These are phyloP conservation scores for Melanostoma mellinum DNA, from an alignment of 2,888 invertebrate species.

Conservation along the genomic window DNA sequence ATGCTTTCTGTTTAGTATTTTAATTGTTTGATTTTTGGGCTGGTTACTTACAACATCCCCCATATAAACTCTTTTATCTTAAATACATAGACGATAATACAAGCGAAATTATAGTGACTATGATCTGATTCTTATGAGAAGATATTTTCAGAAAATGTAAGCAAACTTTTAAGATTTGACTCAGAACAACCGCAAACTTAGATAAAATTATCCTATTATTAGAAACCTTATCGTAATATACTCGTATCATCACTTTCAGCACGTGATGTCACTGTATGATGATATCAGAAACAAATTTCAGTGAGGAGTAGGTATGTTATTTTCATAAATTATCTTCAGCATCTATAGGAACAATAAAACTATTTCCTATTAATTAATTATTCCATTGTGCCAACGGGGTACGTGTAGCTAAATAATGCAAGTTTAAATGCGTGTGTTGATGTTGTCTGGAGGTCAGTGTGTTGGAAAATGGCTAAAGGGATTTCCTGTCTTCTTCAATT, in stretches of 20 bases:
- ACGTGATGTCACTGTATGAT: slow-evolving; percentile 61
- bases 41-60: not conserved
- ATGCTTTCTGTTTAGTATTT: slow-evolving; percentile 27
- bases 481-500: slow-evolving; percentile 19
- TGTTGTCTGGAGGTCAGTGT: slow-evolving; percentile 14
- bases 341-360: slow-evolving; percentile 11
- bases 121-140: not conserved
- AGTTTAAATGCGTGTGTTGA: slow-evolving; percentile 18
- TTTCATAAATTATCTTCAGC: slow-evolving; percentile 39
- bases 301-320: slow-evolving; percentile 51
- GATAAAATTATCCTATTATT: slow-evolving; percentile 20
- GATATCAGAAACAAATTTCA: slow-evolving; percentile 58
- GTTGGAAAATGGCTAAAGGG: slow-evolving; percentile 7
- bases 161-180: not conserved
- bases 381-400: slow-evolving; percentile 27
- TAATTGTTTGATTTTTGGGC: not conserved
- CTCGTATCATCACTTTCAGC: not conserved
- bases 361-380: slow-evolving; percentile 46
- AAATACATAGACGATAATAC: not conserved
- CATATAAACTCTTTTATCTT: not conserved
- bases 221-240: slow-evolving; percentile 18
- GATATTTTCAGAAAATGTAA: not conserved
- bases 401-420: slow-evolving; percentile 14
- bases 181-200: not conserved
- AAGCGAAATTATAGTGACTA: not conserved